Evolutionary conservation across 2,888 invertebrate genomes (phyloP).

Genomic region (Lasioglossum vierecki): DNA sequence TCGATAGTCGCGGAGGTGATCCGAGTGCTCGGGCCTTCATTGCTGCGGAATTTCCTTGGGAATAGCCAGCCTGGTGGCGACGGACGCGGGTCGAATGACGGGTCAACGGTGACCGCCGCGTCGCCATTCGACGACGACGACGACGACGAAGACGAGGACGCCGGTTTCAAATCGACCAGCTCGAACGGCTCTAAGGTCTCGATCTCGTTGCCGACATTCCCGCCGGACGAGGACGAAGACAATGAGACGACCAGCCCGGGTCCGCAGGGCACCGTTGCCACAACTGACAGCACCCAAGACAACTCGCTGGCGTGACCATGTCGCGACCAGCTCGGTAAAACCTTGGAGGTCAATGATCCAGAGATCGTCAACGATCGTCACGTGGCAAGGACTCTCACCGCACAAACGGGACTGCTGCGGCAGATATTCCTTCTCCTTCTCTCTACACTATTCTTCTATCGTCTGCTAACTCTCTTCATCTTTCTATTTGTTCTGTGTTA

Average conservation of each 20-base stretch:
- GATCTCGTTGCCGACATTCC: constrained; percentile 88
- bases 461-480: constrained; percentile 26
- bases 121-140: constrained; percentile 84
- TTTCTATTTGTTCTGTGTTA: not conserved
- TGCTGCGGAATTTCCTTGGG: constrained; percentile 88
- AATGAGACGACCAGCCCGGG: constrained; percentile 41
- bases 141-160: constrained; percentile 85
- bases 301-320: constrained; percentile 47
- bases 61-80: constrained; percentile 84
- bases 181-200: constrained; percentile 85
- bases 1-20: constrained; percentile 90
- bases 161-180: constrained; percentile 49
- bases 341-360: constrained; percentile 62
- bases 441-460: constrained; percentile 34
- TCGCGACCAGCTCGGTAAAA: constrained; percentile 56
- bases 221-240: constrained; percentile 88
- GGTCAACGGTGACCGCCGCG: constrained; percentile 82
- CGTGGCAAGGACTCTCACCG: constrained; percentile 50
- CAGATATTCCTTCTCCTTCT: constrained; percentile 30
- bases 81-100: constrained; percentile 79
- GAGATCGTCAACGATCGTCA: not conserved
- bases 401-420: constrained; percentile 73
- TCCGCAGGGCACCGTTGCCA: not conserved
- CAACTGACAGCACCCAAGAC: constrained; percentile 3
- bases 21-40: constrained; percentile 90